Evolutionary conservation across 2,888 invertebrate species (phyloP), one percentile per base, ranked within the genome.

Genomic region (Idaea straminata): DNA sequence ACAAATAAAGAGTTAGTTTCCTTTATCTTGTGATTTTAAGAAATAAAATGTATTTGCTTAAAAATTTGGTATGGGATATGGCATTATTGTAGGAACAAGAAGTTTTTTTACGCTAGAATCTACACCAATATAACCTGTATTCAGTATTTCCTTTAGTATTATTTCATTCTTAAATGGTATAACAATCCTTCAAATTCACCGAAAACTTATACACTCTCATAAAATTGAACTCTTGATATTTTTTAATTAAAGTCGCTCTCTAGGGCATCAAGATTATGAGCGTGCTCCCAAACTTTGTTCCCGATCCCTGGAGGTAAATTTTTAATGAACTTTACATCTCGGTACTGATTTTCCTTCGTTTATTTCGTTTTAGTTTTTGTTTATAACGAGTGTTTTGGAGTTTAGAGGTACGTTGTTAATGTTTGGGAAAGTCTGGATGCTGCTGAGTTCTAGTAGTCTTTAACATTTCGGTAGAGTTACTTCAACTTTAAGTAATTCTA

Each of bases 181-280:
- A 10, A 4, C 47, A 47, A 47, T 47, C 36, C 36, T 62, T n/a
- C 58, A 58, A 16, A 25, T 57, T 15, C 61, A 62, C 57, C 10
- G n/a, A n/a, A 60, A 66, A 66, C 60, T 69, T 69, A 35, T 58
- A 63, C 58, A 36, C 57, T 63, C 63, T 64, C 16, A 38, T 36
- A 5, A 35, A 61, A n/a, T 3, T 5, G 13, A 61, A 15, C 16
- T 59, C 59, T 25, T 7, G 69, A 68, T 65, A 64, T 71, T 72
- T 74, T 72, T 70, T 13, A 74, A 74, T 74, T 74, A 72, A 74
- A 72, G 66, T 72, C 67, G 64, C 71, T 72, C 71, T 70, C 70
- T 69, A 68, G 70, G 69, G 72, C 71, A 74, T 72, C 72, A 71
- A 74, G 72, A 74, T 74, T 74, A 74, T 74, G 71, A 72, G 70